Evolutionary conservation across 2,888 invertebrate genomes (phyloP).

Genomic region (Phorcus lineatus): DNA sequence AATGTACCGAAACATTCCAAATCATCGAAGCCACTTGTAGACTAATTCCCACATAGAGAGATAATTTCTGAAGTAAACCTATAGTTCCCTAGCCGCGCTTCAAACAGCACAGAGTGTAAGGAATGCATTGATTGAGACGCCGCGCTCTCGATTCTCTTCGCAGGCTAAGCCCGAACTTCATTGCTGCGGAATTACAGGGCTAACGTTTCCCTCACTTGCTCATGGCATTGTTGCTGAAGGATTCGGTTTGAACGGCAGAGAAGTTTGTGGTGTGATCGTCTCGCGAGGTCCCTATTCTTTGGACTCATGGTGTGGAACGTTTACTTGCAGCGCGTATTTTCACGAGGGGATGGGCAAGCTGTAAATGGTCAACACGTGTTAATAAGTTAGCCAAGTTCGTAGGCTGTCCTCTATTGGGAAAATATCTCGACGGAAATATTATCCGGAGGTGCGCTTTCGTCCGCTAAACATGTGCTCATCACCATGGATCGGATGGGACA

Average conservation of each 20-base stretch:
- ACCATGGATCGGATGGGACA: background rate
- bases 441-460: background rate
- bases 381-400: background rate
- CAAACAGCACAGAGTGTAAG: background rate
- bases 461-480: background rate
- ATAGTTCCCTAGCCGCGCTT: background rate
- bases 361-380: background rate
- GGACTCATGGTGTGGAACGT: background rate
- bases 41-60: background rate
- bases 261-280: background rate
- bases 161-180: background rate
- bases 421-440: background rate
- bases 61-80: constrained; percentile 3
- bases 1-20: background rate
- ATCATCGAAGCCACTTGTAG: background rate
- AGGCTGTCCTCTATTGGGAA: background rate
- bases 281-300: background rate
- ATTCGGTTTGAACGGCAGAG: background rate
- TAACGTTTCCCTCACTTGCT: background rate
- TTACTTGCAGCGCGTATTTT: background rate
- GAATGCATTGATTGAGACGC: background rate
- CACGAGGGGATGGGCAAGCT: background rate
- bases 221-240: background rate
- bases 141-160: background rate
- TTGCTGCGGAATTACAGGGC: background rate